A percentile compares a stretch with the other conserved stretches of the same genome.
Conservation (phyloP, 2,888 invertebrate species). For the Ptychoptera contaminata region DNA sequence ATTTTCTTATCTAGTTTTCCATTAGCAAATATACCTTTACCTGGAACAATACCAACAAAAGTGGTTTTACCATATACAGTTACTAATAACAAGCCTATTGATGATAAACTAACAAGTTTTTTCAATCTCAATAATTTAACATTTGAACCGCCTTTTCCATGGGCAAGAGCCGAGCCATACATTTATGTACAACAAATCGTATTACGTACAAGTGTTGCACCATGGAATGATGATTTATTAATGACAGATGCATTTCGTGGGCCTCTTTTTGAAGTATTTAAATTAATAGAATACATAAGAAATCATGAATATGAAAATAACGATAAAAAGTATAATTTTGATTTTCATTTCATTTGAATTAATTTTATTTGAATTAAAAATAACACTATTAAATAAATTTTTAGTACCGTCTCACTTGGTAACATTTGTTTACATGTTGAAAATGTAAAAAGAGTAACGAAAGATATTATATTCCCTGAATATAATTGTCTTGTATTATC, state of each 20-base stretch:
- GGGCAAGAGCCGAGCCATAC: slow-evolving; percentile 42
- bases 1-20: slow-evolving; percentile 50
- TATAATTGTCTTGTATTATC: slow-evolving; percentile 84
- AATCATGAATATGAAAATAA: slow-evolving; percentile 59
- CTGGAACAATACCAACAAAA: slow-evolving; percentile 73
- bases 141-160: slow-evolving; percentile 35
- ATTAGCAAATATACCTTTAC: slow-evolving; percentile 70
- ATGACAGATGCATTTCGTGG: slow-evolving; percentile 84
- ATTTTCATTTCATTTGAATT: neutral
- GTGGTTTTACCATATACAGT: slow-evolving; percentile 38
- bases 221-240: slow-evolving; percentile 69
- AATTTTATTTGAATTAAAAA: neutral
- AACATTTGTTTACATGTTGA: slow-evolving; percentile 78
- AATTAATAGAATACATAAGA: slow-evolving; percentile 67
- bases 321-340: slow-evolving; percentile 1
- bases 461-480: slow-evolving; percentile 62
- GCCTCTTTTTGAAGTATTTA: slow-evolving; percentile 78
- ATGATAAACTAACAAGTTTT: slow-evolving; percentile 18
- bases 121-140: slow-evolving; percentile 16
- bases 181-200: slow-evolving; percentile 65
- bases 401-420: slow-evolving; percentile 53
- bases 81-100: slow-evolving; percentile 19
- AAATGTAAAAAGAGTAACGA: slow-evolving; percentile 47
- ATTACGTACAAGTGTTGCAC: slow-evolving; percentile 61
- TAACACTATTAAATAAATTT: slow-evolving; percentile 15